phyloP scores from a whole-genome alignment of 2,797 vertebrate genomes.

The Peromyscus melanophrys region DNA sequence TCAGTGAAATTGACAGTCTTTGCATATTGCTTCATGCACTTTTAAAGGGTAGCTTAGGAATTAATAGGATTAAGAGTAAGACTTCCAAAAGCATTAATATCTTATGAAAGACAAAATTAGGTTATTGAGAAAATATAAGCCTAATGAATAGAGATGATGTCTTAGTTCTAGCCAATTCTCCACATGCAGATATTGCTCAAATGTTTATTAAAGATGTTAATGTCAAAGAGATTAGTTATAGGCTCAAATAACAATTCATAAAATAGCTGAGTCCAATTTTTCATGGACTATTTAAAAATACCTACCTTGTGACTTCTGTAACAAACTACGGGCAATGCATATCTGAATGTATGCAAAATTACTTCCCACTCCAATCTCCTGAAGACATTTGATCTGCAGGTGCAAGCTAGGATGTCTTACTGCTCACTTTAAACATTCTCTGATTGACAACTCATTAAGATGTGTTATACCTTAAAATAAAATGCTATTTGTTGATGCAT shows the following conservation, averaged over 20 bases:
- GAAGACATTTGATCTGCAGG: constrained; percentile 16
- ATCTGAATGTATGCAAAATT: constrained; percentile 38
- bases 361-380: constrained; percentile 17
- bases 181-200: constrained; percentile 65
- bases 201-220: constrained; percentile 79
- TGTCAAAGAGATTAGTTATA: constrained; percentile 78
- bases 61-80: constrained; percentile 79
- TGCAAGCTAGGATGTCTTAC: neutral
- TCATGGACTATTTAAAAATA: constrained; percentile 67
- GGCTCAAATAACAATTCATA: constrained; percentile 64
- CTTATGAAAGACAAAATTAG: constrained; percentile 82
- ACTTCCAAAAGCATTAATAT: constrained; percentile 78
- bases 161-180: constrained; percentile 65
- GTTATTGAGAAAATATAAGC: constrained; percentile 79
- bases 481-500: constrained; percentile 3
- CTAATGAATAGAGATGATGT: constrained; percentile 71
- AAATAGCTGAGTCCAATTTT: constrained; percentile 61
- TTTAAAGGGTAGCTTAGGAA: constrained; percentile 74
- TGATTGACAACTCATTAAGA: constrained; percentile 7
- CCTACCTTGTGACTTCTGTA: neutral
- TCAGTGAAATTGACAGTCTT: constrained; percentile 61
- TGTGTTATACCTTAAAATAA: constrained; percentile 42
- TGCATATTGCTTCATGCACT: constrained; percentile 62
- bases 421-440: constrained; percentile 14
- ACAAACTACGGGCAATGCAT: neutral